Percentiles rank a stretch among this genome's conserved stretches.
Conservation (phyloP, 2,113 vertebrate species). For the Brachyistius frenatus region DNA sequence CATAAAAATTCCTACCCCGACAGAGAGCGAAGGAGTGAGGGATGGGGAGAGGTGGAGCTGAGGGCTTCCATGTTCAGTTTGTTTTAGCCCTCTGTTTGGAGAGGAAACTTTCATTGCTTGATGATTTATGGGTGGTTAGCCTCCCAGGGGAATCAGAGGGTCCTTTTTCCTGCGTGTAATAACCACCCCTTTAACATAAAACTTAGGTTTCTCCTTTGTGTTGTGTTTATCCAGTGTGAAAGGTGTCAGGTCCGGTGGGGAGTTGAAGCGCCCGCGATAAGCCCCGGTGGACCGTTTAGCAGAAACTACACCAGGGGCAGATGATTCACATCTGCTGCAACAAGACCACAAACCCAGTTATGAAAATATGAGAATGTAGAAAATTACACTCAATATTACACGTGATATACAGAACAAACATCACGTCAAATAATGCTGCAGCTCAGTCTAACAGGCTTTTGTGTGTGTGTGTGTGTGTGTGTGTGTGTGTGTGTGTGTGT, state of each 20-base stretch:
- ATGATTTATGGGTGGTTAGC: slow-evolving; percentile 79
- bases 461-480: not conserved
- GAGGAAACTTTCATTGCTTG: slow-evolving; percentile 82
- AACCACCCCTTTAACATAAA: slow-evolving; percentile 70
- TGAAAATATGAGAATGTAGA: slow-evolving; percentile 54
- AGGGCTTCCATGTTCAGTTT: slow-evolving; percentile 73
- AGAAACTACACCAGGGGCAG: slow-evolving; percentile 49
- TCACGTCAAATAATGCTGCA: slow-evolving; percentile 4
- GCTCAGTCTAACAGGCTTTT: slow-evolving; percentile 7
- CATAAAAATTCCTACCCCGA: slow-evolving; percentile 77
- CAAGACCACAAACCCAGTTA: slow-evolving; percentile 44
- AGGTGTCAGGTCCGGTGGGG: slow-evolving; percentile 78
- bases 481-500: not conserved
- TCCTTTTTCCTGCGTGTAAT: slow-evolving; percentile 72
- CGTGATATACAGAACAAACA: slow-evolving; percentile 3
- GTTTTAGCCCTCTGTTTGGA: slow-evolving; percentile 79
- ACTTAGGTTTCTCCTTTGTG: slow-evolving; percentile 65
- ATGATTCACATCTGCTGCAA: slow-evolving; percentile 53
- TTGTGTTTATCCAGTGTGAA: slow-evolving; percentile 73
- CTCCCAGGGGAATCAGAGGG: slow-evolving; percentile 70
- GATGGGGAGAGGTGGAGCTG: slow-evolving; percentile 43
- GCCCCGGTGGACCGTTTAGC: slow-evolving; percentile 25
- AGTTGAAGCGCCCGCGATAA: slow-evolving; percentile 30
- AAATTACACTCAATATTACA: slow-evolving; percentile 5
- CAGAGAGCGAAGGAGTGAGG: slow-evolving; percentile 44